These are phyloP conservation scores for Chirona hameri DNA, from an alignment of 2,888 invertebrate species.

Conservation along the genomic window DNA sequence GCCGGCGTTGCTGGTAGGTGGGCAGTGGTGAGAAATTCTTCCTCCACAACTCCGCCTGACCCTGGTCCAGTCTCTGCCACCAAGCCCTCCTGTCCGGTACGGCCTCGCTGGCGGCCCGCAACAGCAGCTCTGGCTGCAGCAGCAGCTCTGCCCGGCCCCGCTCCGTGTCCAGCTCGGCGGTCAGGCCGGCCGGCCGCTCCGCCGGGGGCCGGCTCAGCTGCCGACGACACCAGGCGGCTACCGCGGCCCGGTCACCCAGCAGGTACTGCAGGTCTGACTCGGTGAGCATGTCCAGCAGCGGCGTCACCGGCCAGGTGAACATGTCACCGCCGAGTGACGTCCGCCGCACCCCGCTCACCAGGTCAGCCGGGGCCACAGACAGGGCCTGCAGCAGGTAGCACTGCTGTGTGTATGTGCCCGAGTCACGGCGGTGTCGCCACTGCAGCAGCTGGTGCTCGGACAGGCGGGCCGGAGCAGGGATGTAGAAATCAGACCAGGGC, in stretches of 20 bases:
- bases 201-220: neutral
- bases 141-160: neutral
- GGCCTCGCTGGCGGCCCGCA: no score
- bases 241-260: neutral
- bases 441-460: no score
- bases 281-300: neutral
- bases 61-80: no score
- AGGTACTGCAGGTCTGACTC: neutral
- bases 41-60: no score
- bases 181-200: neutral
- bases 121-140: neutral
- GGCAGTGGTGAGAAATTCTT: no score
- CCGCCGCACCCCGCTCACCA: neutral
- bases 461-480: no score
- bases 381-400: neutral
- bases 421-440: no score
- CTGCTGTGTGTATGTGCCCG: no score
- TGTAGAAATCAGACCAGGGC: no score
- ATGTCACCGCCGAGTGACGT: neutral
- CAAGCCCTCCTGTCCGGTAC: no score
- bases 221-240: neutral
- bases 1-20: no score
- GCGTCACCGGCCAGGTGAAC: neutral
- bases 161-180: neutral
- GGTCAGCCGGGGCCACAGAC: neutral